Conservation (phyloP, 2,113 vertebrate genomes). For the Lycocorax pyrrhopterus region DNA sequence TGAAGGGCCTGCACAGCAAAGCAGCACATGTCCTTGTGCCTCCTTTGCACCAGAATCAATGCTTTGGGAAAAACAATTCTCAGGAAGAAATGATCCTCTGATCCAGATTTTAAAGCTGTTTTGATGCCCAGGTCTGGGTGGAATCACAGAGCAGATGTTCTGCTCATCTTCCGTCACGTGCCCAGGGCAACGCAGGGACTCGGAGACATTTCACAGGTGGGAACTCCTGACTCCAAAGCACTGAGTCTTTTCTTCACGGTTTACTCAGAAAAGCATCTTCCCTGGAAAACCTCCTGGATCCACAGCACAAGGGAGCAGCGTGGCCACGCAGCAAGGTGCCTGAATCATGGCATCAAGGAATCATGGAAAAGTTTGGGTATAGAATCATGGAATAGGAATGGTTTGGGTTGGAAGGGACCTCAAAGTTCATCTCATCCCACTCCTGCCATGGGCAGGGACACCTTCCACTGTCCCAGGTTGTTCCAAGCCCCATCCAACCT, state of each 20-base stretch:
- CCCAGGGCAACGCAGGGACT: neutral
- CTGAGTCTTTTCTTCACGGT: neutral
- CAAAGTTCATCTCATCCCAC: neutral
- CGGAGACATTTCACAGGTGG: neutral
- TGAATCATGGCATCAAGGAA: neutral
- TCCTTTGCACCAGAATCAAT: neutral
- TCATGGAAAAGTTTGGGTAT: neutral
- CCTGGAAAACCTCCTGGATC: neutral
- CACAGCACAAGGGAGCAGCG: neutral
- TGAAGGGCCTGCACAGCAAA: neutral
- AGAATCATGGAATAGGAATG: neutral
- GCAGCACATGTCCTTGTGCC: neutral
- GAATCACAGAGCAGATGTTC: neutral
- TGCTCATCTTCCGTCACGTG: neutral
- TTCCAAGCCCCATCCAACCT: neutral
- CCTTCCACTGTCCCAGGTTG: rapidly evolving
- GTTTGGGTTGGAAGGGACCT: neutral
- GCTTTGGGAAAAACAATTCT: neutral
- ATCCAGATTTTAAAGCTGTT: neutral
- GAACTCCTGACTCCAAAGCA: neutral
- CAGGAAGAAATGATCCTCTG: neutral
- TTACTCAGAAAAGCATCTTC: neutral
- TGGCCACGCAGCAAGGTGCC: neutral
- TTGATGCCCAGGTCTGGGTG: neutral
- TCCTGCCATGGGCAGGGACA: neutral